Evolutionary conservation across 2,113 vertebrate species (phyloP), one percentile per base, ranked within the genome.

Genomic region (Megaptera novaeangliae): DNA sequence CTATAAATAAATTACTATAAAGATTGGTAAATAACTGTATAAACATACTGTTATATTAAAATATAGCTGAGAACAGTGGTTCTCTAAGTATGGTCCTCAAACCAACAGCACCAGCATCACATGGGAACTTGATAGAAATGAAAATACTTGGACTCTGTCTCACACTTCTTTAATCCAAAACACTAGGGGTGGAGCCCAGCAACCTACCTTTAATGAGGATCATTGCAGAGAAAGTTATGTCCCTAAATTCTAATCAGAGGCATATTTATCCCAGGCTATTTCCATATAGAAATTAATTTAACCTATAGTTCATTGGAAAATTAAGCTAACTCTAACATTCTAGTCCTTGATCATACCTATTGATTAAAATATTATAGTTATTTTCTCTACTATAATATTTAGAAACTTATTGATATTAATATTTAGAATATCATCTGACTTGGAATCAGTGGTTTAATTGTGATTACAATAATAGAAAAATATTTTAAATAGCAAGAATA

Each of bases 211-310:
- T 63, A 82, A 55, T 17, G 9, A 93, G 15, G 41, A 66, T 6
- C 64, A 85, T 14, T 77, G 41, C 41, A 68, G 29, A 64, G 25
- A 21, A 96, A 96, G 52, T 66, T 59, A 63, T 29, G 12, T 29
- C 66, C 39, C n/a, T 66, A 84, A 84, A 75, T 94, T 77, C 49
- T 93, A 77, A 52, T 61, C 64, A 95, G 59, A 94, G 39, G 9
- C 20, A 77, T 74, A 88, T 95, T 66, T 95, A 82, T 75, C 86
- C 14, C 31, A 93, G n/a, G 17, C 52, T 93, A 91, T 77, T 95
- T 97, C 64, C 61, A 94, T 59, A 34, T 20, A 97, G 72, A 77
- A 97, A 92, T 94, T 83, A 89, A 72, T 81, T 93, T 96, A 92
- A 94, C 72, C 59, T 66, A 13, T 6, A 75, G 34, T 85, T 96